These are phyloP conservation scores for Cercopithecus mona DNA, from an alignment of 2,113 vertebrate genomes.

Conservation along the genomic window DNA sequence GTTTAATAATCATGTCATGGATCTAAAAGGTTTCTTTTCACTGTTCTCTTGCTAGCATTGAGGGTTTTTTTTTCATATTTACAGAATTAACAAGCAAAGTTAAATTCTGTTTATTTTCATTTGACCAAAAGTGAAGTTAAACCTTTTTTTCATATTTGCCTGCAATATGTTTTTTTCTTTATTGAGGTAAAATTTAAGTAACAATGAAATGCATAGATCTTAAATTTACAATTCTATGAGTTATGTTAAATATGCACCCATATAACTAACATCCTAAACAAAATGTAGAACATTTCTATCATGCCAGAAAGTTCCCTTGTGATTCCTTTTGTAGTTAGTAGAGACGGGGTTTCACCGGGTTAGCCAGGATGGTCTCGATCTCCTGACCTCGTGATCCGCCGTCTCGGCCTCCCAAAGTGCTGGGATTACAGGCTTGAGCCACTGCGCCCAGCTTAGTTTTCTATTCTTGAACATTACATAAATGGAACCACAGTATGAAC, in stretches of 20 bases:
- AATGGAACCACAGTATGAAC: too few species aligned
- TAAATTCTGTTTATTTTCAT: not conserved
- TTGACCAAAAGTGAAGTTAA: not conserved
- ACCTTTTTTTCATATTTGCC: not conserved
- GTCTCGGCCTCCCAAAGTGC: too few species aligned
- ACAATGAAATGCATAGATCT: not conserved
- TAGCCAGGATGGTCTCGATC: too few species aligned
- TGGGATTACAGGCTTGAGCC: too few species aligned
- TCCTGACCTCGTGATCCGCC: too few species aligned
- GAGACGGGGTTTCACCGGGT: too few species aligned
- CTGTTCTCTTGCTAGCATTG: not conserved
- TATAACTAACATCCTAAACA: not conserved
- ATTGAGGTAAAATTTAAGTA: not conserved
- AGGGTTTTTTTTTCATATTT: not conserved
- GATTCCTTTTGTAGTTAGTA: not conserved
- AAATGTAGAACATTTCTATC: not conserved
- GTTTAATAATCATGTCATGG: not conserved
- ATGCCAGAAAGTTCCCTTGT: not conserved
- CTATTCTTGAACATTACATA: too few species aligned
- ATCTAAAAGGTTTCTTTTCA: not conserved
- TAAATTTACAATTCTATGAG: not conserved
- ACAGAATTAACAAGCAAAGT: not conserved
- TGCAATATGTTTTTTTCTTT: not conserved
- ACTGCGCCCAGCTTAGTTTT: too few species aligned
- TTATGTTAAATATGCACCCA: not conserved